phyloP scores from a whole-genome alignment of 2,113 vertebrate species.

The Phyllostomus hastatus region DNA sequence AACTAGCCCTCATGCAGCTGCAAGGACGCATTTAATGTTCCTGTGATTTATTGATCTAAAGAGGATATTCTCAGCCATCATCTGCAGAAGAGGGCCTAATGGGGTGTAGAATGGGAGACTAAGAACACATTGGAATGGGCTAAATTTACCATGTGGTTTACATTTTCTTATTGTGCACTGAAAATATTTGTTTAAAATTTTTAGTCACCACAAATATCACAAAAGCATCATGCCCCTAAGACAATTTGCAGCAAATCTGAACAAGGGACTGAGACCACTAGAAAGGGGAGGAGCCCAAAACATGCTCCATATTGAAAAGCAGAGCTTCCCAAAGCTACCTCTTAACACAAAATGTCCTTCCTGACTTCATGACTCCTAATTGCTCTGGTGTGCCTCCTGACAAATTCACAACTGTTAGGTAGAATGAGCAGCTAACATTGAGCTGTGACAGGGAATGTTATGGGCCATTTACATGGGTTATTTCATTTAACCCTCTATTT shows the following conservation, averaged over 20 bases:
- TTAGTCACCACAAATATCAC: slow-evolving; percentile 69
- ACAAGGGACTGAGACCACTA: slow-evolving; percentile 63
- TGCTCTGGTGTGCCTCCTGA: not conserved
- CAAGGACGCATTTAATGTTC: slow-evolving; percentile 76
- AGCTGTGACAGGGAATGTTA: not conserved
- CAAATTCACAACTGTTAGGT: not conserved
- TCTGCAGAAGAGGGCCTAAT: slow-evolving; percentile 74
- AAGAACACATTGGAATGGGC: slow-evolving; percentile 72
- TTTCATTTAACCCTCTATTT: too few species aligned
- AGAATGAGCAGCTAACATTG: not conserved
- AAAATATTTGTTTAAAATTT: slow-evolving; percentile 62
- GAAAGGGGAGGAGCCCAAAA: slow-evolving; percentile 47
- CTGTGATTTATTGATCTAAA: slow-evolving; percentile 79
- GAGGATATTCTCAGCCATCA: slow-evolving; percentile 71
- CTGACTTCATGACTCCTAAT: not conserved
- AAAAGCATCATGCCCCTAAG: slow-evolving; percentile 59
- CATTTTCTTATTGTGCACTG: slow-evolving; percentile 73
- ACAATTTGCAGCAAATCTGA: slow-evolving; percentile 40
- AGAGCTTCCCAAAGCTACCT: not conserved
- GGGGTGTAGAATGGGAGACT: slow-evolving; percentile 74
- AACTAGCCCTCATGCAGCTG: slow-evolving; percentile 82
- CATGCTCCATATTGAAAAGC: not conserved
- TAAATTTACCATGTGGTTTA: slow-evolving; percentile 72
- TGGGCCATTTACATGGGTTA: not conserved
- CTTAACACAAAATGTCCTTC: not conserved